Evolutionary conservation across 2,888 invertebrate genomes (phyloP), one percentile per base, ranked within the genome.

Genomic region (Drosophila vallismaia): DNA sequence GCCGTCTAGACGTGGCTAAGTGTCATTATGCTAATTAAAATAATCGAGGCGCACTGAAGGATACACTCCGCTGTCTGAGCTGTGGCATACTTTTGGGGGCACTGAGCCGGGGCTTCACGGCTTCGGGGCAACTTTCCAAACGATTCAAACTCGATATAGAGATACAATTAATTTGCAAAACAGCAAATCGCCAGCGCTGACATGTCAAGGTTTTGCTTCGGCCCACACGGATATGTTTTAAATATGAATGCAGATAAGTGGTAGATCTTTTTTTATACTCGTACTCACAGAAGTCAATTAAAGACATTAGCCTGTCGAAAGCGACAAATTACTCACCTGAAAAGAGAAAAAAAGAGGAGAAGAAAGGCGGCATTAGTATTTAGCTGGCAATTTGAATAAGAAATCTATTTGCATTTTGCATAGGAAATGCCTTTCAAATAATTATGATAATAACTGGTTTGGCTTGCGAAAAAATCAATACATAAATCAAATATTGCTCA

Each of bases 241-340:
- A 38, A 42, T 49, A 54, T 53, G 69, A 55, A 78, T 66, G 62
- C 68, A 45, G 70, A 75, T 77, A 68, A 72, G 70, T 73, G 54
- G 50, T 8, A 19, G 29, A 36, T 66, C 40, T 56, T 46, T 40
- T 19, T 42, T 19, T 12, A 0, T 14, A 8, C 31, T 29, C 64
- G 4, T 71, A 80, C 74, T 76, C 66, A 70, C 76, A 31, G 28
- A 48, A 45, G 57, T 52, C 74, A 70, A 77, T 80, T 77, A 77
- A 75, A 71, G 59, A 66, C 76, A 78, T 73, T 69, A 57, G 53
- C 46, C 54, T 58, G 54, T 55, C 64, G 38, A 44, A 40, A 60
- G 63, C 57, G 69, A 60, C 69, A 72, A 75, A 70, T 77, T 66
- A 89, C 88, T 88, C 80, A 89, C 88, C 88, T 88, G 87, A 48